These are phyloP conservation scores for Entomyzon cyanotis DNA, from an alignment of 2,113 vertebrate genomes.

Conservation along the genomic window DNA sequence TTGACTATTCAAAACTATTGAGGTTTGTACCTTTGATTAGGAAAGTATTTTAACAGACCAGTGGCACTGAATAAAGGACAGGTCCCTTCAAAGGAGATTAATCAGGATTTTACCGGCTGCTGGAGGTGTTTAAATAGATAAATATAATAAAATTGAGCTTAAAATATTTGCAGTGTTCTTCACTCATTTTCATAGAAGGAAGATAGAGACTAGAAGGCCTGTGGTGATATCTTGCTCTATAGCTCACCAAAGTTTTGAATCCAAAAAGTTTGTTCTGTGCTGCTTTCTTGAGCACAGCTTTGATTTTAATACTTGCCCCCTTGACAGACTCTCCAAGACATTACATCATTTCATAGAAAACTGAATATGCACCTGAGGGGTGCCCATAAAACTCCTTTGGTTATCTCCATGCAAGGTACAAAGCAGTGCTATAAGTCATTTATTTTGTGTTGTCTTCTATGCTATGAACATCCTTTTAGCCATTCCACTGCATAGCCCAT, in stretches of 20 bases:
- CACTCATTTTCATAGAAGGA: neutral
- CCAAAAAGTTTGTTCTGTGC: neutral
- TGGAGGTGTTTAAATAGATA: neutral
- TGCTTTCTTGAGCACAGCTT: neutral
- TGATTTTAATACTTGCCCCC: neutral
- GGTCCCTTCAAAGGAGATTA: neutral
- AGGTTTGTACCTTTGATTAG: neutral
- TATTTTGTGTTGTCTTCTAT: neutral
- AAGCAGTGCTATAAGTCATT: neutral
- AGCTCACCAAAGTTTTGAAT: neutral
- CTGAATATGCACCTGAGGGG: neutral
- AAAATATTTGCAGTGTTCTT: neutral
- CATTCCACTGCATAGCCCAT: neutral
- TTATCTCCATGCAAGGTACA: neutral
- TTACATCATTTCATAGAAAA: neutral
- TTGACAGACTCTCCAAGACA: neutral
- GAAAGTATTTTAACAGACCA: neutral
- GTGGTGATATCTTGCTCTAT: neutral
- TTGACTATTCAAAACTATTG: neutral
- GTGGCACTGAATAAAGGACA: neutral
- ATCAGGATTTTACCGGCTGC: neutral
- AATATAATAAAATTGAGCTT: neutral
- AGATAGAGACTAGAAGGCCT: neutral
- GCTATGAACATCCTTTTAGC: neutral
- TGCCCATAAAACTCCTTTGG: neutral